These are phyloP conservation scores for Poecile montanus DNA, from an alignment of 2,797 vertebrate species.

Conservation along the genomic window DNA sequence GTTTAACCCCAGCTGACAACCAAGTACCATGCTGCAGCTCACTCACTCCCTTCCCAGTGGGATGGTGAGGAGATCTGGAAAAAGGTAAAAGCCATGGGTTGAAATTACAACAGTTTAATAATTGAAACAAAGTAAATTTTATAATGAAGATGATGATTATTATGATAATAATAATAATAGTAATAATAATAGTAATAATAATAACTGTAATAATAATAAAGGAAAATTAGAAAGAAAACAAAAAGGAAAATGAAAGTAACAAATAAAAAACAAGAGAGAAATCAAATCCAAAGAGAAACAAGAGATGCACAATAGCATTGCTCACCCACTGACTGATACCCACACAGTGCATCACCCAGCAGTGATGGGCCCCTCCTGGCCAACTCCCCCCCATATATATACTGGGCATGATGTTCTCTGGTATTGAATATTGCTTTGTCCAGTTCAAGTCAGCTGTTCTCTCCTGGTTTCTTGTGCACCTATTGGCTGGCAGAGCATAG, in stretches of 20 bases:
- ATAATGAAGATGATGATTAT: not conserved
- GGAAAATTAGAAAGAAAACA: not conserved
- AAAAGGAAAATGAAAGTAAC: not conserved
- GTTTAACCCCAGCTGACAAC: not conserved
- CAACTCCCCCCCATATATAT: rapidly evolving
- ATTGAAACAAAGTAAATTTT: not conserved
- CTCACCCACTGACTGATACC: not conserved
- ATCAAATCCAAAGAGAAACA: not conserved
- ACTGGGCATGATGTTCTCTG: not conserved
- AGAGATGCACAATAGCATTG: not conserved
- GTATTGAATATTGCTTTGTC: not conserved
- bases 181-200: not conserved
- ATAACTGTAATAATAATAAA: not conserved
- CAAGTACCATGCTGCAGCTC: not conserved
- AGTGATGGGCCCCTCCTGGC: not conserved
- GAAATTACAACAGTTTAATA: not conserved
- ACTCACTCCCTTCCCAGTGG: not conserved
- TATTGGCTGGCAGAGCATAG: not conserved
- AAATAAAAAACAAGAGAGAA: not conserved
- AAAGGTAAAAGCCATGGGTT: not conserved
- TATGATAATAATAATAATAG: not conserved
- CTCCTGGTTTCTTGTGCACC: not conserved
- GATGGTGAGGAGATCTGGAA: not conserved
- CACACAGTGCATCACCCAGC: not conserved
- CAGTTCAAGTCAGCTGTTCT: not conserved